These are phyloP conservation scores for Sphenodon punctatus DNA, from an alignment of 2,797 vertebrate species.

Conservation along the genomic window DNA sequence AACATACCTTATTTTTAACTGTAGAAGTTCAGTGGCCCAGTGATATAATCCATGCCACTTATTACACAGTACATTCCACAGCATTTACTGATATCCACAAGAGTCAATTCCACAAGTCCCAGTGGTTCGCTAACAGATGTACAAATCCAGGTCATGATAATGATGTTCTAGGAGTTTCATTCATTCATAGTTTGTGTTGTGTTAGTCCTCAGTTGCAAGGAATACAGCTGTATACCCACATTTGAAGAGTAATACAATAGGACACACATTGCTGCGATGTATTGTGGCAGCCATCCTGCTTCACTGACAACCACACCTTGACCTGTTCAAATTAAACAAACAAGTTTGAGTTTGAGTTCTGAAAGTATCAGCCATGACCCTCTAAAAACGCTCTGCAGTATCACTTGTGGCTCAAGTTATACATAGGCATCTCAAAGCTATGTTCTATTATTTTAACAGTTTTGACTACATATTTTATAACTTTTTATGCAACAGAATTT, in stretches of 20 bases:
- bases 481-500: no score
- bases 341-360: background rate
- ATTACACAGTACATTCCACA: conserved; percentile 22
- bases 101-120: background rate
- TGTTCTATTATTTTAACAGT: background rate
- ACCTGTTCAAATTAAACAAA: conserved; percentile 44
- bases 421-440: background rate
- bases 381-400: background rate
- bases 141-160: background rate
- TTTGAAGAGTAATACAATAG: background rate
- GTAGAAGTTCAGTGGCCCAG: background rate
- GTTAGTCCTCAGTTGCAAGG: background rate
- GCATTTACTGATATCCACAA: background rate
- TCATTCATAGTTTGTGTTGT: fast-evolving
- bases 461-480: background rate
- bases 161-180: background rate
- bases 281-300: background rate
- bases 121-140: background rate
- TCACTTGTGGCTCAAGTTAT: fast-evolving
- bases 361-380: background rate
- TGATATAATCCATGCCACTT: background rate
- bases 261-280: background rate
- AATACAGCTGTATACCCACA: conserved; percentile 27
- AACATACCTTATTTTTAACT: conserved; percentile 36
- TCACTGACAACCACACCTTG: background rate